These are phyloP conservation scores for Rattus rattus DNA, from an alignment of 2,113 vertebrate species.

Conservation along the genomic window DNA sequence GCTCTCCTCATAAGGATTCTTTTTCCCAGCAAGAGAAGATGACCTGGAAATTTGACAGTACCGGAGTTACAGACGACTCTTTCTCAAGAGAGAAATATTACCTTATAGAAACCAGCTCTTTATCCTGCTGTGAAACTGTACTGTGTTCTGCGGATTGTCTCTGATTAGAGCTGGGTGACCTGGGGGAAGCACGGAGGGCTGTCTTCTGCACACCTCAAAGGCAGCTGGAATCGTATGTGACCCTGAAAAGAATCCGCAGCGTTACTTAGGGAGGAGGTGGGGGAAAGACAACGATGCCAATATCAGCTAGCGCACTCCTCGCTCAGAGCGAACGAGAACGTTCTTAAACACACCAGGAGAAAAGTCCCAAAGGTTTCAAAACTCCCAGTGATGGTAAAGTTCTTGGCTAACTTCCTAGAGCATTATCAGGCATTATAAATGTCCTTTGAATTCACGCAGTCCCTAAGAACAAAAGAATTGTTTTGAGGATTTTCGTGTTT, in stretches of 20 bases:
- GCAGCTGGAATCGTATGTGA: slow-evolving; percentile 61
- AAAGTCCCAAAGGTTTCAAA: slow-evolving; percentile 63
- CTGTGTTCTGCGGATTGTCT: slow-evolving; percentile 71
- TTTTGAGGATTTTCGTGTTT: slow-evolving; percentile 62
- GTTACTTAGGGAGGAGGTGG: slow-evolving; percentile 26
- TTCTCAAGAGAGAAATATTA: slow-evolving; percentile 78
- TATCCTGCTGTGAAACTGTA: slow-evolving; percentile 77
- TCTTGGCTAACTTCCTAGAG: slow-evolving; percentile 71
- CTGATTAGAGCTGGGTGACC: slow-evolving; percentile 75
- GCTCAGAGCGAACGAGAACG: background rate
- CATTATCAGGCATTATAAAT: slow-evolving; percentile 50
- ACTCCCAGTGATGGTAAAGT: slow-evolving; percentile 9
- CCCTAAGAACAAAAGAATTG: slow-evolving; percentile 56
- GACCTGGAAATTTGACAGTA: slow-evolving; percentile 80
- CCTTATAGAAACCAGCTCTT: slow-evolving; percentile 78
- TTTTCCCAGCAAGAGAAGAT: slow-evolving; percentile 78
- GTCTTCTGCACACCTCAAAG: slow-evolving; percentile 62
- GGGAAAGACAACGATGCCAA: slow-evolving; percentile 20
- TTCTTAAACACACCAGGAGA: slow-evolving; percentile 62
- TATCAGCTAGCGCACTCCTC: background rate
- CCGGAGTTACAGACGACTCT: slow-evolving; percentile 71
- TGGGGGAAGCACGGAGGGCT: slow-evolving; percentile 30
- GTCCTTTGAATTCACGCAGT: slow-evolving; percentile 19
- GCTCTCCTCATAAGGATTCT: slow-evolving; percentile 70
- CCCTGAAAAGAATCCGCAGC: slow-evolving; percentile 70